Evolutionary conservation across 2,797 vertebrate genomes (phyloP).

Genomic region (Tapirus indicus): DNA sequence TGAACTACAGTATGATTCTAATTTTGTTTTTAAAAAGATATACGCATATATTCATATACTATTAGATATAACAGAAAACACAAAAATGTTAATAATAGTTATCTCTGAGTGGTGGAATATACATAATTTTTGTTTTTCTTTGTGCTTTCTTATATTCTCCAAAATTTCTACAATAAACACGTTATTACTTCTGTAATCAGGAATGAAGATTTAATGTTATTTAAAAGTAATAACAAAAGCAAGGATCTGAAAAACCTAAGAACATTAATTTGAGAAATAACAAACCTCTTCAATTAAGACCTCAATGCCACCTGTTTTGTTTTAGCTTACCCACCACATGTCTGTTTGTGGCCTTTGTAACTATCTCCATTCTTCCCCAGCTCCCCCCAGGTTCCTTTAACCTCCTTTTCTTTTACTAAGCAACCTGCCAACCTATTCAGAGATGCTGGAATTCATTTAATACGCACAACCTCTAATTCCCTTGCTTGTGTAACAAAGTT

Average conservation of each 20-base stretch:
- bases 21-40: neutral
- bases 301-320: neutral
- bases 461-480: neutral
- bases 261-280: neutral
- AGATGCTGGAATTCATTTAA: neutral
- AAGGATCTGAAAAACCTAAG: neutral
- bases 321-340: neutral
- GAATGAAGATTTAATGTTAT: neutral
- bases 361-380: neutral
- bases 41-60: neutral
- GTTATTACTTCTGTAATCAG: neutral
- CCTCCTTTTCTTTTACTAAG: neutral
- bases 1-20: neutral
- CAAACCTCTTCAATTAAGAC: neutral
- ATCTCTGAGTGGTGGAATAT: neutral
- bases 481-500: neutral
- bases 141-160: neutral
- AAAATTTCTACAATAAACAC: conserved; percentile 15
- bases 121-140: neutral
- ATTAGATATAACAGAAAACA: neutral
- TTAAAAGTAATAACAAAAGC: conserved; percentile 38
- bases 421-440: neutral
- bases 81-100: neutral
- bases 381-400: neutral
- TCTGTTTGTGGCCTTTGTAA: neutral